A percentile compares a stretch with the other conserved stretches of the same genome.
phyloP scores from a whole-genome alignment of 2,797 vertebrate species.

The Mormyrops attenuatus region DNA sequence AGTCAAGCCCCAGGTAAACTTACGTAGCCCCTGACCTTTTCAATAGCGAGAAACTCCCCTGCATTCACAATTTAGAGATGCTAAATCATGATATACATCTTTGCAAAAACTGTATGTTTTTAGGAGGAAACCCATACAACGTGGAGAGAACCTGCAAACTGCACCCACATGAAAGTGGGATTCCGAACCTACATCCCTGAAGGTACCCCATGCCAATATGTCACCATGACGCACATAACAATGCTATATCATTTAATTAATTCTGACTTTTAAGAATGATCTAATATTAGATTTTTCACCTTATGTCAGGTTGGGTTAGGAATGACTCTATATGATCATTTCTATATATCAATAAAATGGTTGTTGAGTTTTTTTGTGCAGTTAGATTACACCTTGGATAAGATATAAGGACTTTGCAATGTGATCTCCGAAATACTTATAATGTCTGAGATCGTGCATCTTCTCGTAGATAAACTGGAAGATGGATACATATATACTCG shows the following conservation, averaged over 20 bases:
- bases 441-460: not conserved
- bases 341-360: not conserved
- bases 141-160: not conserved
- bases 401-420: not conserved
- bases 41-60: not conserved
- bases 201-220: not conserved
- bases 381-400: not conserved
- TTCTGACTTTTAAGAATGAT: not conserved
- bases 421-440: not conserved
- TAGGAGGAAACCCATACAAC: not conserved
- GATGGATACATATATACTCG: not conserved
- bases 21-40: not conserved
- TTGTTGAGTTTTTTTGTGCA: not conserved
- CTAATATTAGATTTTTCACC: not conserved
- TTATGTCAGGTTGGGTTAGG: not conserved
- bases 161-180: not conserved
- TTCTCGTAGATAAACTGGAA: not conserved
- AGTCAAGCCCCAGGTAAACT: not conserved
- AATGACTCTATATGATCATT: not conserved
- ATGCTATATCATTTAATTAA: not conserved
- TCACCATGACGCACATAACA: not conserved
- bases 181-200: not conserved
- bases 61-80: not conserved
- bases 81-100: not conserved
- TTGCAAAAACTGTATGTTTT: not conserved